Evolutionary conservation across 1,140 invertebrate species (phyloP).

Genomic region (Euschistus heros): DNA sequence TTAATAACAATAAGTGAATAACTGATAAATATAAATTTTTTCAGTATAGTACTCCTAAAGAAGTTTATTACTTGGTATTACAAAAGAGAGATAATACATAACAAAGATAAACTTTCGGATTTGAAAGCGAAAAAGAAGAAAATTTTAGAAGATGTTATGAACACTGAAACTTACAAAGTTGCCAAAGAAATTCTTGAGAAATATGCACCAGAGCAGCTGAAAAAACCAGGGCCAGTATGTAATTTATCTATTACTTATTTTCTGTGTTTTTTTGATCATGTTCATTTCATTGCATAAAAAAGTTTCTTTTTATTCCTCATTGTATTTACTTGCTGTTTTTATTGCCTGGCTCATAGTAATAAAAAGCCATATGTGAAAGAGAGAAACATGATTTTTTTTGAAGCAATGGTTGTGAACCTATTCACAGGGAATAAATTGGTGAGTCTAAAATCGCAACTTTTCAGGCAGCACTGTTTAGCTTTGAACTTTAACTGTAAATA

Average conservation of each 20-base stretch:
- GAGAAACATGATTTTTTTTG: too few species aligned
- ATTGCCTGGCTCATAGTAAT: too few species aligned
- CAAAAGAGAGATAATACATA: slow-evolving; percentile 66
- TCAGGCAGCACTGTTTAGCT: too few species aligned
- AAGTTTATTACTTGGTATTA: slow-evolving; percentile 78
- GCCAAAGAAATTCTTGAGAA: slow-evolving; percentile 85
- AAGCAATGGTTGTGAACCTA: too few species aligned
- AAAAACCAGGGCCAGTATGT: slow-evolving; percentile 20
- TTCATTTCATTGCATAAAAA: too few species aligned
- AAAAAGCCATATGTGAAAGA: too few species aligned
- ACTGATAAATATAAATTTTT: slow-evolving; percentile 33
- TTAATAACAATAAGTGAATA: not conserved
- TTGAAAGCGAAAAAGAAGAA: slow-evolving; percentile 73
- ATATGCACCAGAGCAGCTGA: slow-evolving; percentile 60
- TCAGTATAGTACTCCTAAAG: slow-evolving; percentile 68
- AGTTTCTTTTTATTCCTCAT: too few species aligned
- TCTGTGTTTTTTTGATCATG: not conserved
- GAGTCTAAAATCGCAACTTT: too few species aligned
- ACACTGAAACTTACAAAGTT: slow-evolving; percentile 95
- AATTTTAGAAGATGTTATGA: slow-evolving; percentile 90
- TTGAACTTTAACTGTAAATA: too few species aligned
- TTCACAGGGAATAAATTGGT: too few species aligned
- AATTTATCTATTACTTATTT: not conserved
- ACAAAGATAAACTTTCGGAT: slow-evolving; percentile 60
- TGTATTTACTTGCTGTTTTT: too few species aligned